Conservation (phyloP, 2,113 vertebrate genomes). For the Pachyramphus minor region DNA sequence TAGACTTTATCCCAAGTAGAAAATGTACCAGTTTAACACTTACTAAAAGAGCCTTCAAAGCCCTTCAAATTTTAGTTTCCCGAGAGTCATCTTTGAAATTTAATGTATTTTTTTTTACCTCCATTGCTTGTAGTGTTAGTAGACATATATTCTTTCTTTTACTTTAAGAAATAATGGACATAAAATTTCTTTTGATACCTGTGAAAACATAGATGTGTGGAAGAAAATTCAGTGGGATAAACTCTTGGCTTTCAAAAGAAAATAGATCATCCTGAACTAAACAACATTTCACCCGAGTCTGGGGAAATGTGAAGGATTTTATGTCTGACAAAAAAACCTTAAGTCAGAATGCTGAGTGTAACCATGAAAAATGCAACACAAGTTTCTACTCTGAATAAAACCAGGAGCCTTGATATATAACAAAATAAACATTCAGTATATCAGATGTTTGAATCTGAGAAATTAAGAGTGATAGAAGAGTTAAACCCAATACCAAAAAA, state of each 20-base stretch:
- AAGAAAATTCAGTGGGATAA: neutral
- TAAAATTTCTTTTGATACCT: neutral
- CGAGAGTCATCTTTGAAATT: neutral
- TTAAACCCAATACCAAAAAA: neutral
- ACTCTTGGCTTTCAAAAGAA: neutral
- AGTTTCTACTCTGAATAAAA: neutral
- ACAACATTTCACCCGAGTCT: neutral
- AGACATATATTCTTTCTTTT: neutral
- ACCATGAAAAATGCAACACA: neutral
- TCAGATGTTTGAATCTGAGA: neutral
- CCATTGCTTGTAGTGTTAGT: neutral
- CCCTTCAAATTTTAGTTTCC: neutral
- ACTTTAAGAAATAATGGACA: neutral
- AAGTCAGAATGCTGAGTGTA: neutral
- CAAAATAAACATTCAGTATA: neutral
- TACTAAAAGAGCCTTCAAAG: neutral
- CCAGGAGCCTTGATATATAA: neutral
- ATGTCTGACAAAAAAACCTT: neutral
- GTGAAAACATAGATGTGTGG: neutral
- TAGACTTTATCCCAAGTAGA: neutral
- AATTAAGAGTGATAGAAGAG: neutral
- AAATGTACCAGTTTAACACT: neutral
- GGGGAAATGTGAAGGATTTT: neutral
- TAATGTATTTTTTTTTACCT: neutral
- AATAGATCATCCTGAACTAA: neutral